Conservation (phyloP, 2,888 invertebrate genomes). For the Agrilus biguttatus region DNA sequence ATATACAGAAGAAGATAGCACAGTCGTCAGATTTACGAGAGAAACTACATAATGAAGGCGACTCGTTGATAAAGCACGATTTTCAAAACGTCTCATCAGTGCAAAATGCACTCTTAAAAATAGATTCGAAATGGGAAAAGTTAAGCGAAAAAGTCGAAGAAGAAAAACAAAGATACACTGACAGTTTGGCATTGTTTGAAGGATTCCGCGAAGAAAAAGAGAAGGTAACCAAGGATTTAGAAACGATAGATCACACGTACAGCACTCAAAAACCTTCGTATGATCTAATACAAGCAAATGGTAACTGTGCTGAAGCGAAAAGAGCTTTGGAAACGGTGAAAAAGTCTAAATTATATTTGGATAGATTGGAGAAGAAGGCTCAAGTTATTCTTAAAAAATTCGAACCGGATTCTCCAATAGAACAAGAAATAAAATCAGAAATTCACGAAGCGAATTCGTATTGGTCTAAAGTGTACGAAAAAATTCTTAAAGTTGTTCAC, state of each 20-base stretch:
- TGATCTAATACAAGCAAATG: conserved; percentile 57
- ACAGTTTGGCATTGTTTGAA: conserved; percentile 58
- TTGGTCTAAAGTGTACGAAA: conserved; percentile 59
- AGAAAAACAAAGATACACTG: conserved; percentile 57
- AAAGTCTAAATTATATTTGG: conserved; percentile 58
- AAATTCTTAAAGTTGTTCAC: conserved; percentile 58
- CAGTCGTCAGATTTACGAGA: conserved; percentile 49
- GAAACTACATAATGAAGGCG: conserved; percentile 63
- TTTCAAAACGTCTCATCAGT: conserved; percentile 64
- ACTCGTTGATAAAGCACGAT: conserved; percentile 68
- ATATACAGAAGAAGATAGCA: conserved; percentile 37
- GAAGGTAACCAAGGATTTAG: conserved; percentile 54
- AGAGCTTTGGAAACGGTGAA: conserved; percentile 61
- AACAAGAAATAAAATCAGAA: conserved; percentile 43
- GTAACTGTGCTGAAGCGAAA: conserved; percentile 58
- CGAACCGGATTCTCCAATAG: conserved; percentile 51
- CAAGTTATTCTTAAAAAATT: conserved; percentile 57
- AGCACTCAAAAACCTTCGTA: conserved; percentile 51
- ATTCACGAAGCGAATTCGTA: conserved; percentile 46
- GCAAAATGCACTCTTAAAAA: conserved; percentile 61
- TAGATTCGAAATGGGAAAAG: conserved; percentile 72
- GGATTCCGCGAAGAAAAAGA: conserved; percentile 60
- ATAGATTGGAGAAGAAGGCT: conserved; percentile 64
- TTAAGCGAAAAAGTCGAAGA: conserved; percentile 59
- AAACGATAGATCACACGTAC: conserved; percentile 50